Evolutionary conservation across 2,797 vertebrate genomes (phyloP).

Genomic region (Buphagus erythrorhynchus): DNA sequence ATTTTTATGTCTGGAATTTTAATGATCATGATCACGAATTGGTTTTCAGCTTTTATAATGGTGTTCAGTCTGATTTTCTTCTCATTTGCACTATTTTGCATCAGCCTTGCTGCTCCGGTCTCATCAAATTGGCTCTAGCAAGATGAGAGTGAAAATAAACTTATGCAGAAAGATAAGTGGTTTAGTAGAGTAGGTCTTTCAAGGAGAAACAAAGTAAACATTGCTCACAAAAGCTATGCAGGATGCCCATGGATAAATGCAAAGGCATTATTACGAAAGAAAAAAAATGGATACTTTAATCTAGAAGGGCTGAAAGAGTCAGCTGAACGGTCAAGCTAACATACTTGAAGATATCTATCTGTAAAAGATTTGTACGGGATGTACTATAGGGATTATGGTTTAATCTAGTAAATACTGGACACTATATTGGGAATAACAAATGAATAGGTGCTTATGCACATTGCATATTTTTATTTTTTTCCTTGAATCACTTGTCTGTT

Average conservation of each 20-base stretch:
- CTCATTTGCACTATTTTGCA: background rate
- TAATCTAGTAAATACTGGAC: constrained; percentile 38
- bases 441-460: background rate
- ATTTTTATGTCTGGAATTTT: background rate
- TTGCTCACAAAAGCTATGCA: background rate
- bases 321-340: background rate
- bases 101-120: background rate
- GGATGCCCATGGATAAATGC: background rate
- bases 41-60: background rate
- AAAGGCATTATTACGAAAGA: background rate
- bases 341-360: background rate
- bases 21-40: background rate
- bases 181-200: background rate
- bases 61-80: background rate
- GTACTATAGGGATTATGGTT: constrained; percentile 40
- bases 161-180: accelerated
- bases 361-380: constrained; percentile 33
- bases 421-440: constrained; percentile 18
- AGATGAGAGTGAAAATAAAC: background rate
- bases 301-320: background rate
- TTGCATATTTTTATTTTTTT: background rate
- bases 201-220: background rate
- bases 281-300: background rate
- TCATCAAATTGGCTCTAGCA: background rate
- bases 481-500: background rate